These are phyloP conservation scores for Xenopus borealis DNA, from an alignment of 2,113 vertebrate species.

Conservation along the genomic window DNA sequence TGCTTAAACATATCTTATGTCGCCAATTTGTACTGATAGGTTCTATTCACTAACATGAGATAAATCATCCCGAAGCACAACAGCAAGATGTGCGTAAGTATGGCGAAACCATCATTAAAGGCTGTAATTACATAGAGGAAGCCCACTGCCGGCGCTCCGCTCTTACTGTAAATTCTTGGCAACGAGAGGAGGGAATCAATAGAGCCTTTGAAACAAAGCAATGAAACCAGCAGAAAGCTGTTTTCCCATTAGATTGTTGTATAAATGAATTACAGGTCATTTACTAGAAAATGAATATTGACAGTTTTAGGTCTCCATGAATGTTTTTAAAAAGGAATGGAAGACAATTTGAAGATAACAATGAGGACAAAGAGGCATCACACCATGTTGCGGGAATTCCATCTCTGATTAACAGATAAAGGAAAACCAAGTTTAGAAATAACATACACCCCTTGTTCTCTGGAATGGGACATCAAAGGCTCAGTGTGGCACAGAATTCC, in stretches of 20 bases:
- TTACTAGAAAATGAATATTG: conserved; percentile 33
- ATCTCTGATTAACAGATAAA: no score
- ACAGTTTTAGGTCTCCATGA: conserved; percentile 31
- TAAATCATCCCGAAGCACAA: not conserved
- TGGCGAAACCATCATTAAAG: conserved; percentile 13
- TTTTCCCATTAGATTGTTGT: conserved; percentile 14
- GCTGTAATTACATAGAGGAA: conserved; percentile 8
- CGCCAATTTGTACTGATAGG: no score
- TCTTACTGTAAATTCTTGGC: conserved; percentile 35
- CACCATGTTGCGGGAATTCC: no score
- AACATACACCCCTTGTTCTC: no score
- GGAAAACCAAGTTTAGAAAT: no score
- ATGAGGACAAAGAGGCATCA: no score
- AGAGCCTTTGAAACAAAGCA: conserved; percentile 23
- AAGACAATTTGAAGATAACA: conserved; percentile 1
- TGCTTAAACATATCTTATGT: no score
- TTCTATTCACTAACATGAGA: no score
- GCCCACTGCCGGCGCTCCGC: conserved; percentile 9
- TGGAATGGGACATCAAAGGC: no score
- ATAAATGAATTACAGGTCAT: conserved; percentile 32
- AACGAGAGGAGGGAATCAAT: conserved; percentile 6
- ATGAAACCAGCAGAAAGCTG: conserved; percentile 8
- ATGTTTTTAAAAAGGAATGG: conserved; percentile 5
- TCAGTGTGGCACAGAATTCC: no score
- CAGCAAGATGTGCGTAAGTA: not conserved